Evolutionary conservation across 2,888 invertebrate species (phyloP), one percentile per base, ranked within the genome.

Genomic region (Ormia ochracea): DNA sequence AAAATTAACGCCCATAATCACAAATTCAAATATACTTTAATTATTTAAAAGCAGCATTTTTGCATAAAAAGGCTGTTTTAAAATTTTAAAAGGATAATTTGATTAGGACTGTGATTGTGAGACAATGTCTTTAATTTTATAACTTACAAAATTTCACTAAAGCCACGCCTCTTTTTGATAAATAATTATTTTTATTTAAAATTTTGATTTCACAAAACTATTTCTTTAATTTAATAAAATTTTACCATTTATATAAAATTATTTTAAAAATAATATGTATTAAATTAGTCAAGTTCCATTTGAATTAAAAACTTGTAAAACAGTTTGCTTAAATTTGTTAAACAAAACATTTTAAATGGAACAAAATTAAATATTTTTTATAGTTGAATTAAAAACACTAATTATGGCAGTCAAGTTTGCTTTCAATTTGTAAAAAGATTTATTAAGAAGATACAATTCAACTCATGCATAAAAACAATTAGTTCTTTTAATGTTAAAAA

Each of bases 401-500:
- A 21, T 21, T 72, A 61, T 59, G 56, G 54, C 66, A 75, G 54
- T 75, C 23, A 48, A 69, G 9, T 69, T 66, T 61, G 61, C 17
- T 63, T 36, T n/a, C 14, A 69, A 54, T 41, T 50, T 65, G 33
- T 43, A 14, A 69, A 50, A 31, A 59, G 52, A 45, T 26, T 38
- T n/a, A n/a, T n/a, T n/a, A n/a, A n/a, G n/a, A 36, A 28, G 61
- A 56, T 14, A 28, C 38, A 82, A 82, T 80, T 83, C 85, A 87
- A 86, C 87, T 87, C 87, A 87, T 87, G 88, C 87, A 87, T 87
- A 87, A 87, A 87, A 84, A 52, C 61, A 54, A 61, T 14, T 23
- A 58, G 14, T 21, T 19, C n/a, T 45, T 4, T 21, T 45, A n/a
- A 6, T 17, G 41, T 41, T n/a, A n/a, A n/a, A n/a, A n/a, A 6